Evolutionary conservation across 2,113 vertebrate species (phyloP).

Genomic region (Aythya baeri): DNA sequence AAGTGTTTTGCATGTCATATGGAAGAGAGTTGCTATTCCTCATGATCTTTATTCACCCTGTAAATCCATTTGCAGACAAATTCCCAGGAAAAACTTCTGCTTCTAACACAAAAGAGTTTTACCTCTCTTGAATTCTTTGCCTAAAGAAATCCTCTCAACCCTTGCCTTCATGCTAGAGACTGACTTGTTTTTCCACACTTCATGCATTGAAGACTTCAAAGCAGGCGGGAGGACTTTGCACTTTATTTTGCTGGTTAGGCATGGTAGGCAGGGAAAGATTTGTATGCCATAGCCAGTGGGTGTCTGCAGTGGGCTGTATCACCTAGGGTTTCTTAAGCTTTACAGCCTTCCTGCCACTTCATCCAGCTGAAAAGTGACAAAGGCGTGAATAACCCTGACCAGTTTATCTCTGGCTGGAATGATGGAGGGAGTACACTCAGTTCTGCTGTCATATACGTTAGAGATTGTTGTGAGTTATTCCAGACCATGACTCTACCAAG

Average conservation of each 20-base stretch:
- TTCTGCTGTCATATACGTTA: not conserved
- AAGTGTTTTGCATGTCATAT: not conserved
- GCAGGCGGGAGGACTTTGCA: not conserved
- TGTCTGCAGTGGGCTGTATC: not conserved
- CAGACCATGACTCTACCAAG: not conserved
- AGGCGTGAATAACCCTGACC: not conserved
- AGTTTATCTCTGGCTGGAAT: not conserved
- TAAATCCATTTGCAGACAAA: not conserved
- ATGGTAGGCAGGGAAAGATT: not conserved
- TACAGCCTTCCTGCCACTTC: not conserved
- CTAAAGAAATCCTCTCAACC: not conserved
- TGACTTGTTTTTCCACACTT: not conserved
- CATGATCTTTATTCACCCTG: not conserved
- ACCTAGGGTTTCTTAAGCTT: not conserved
- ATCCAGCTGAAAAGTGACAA: not conserved
- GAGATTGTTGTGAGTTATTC: not conserved
- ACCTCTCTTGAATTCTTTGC: not conserved
- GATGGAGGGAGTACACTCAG: not conserved
- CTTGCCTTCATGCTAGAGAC: not conserved
- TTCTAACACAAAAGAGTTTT: not conserved
- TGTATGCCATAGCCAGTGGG: not conserved
- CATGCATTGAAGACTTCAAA: not conserved
- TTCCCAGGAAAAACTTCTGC: not conserved
- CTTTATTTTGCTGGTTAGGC: not conserved
- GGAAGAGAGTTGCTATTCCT: not conserved